These are phyloP conservation scores for Lagria hirta DNA, from an alignment of 2,888 invertebrate species.

Conservation along the genomic window DNA sequence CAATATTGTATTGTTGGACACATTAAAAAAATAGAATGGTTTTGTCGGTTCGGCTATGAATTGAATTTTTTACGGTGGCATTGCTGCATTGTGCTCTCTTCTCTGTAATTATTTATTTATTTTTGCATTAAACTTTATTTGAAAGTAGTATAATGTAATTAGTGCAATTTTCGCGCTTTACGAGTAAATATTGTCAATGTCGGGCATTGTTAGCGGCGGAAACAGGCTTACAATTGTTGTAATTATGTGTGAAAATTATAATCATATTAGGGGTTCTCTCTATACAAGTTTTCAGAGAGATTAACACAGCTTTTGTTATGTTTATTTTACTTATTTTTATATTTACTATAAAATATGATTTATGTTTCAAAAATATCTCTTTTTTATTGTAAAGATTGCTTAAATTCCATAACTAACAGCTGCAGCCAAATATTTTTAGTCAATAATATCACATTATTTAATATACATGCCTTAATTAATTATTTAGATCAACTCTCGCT, in stretches of 20 bases:
- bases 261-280: conserved; percentile 34
- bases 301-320: no score
- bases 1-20: conserved; percentile 47
- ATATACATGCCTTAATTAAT: no score
- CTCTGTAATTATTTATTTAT: conserved; percentile 26
- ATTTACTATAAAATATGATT: no score
- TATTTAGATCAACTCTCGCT: no score
- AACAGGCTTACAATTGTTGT: conserved; percentile 16
- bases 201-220: conserved; percentile 18
- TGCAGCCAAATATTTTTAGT: no score
- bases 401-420: no score
- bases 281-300: no score
- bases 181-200: conserved; percentile 19
- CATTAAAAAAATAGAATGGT: conserved; percentile 42
- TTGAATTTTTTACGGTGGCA: conserved; percentile 16
- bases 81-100: conserved; percentile 8
- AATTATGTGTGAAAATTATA: conserved; percentile 36
- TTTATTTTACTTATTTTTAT: no score
- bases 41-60: conserved; percentile 31
- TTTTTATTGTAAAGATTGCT: no score
- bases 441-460: no score
- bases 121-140: conserved; percentile 21
- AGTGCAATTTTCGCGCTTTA: conserved; percentile 27
- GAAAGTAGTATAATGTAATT: conserved; percentile 17
- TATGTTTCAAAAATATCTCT: no score